phyloP scores from a whole-genome alignment of 2,888 invertebrate genomes.

The Melipona beecheii region DNA sequence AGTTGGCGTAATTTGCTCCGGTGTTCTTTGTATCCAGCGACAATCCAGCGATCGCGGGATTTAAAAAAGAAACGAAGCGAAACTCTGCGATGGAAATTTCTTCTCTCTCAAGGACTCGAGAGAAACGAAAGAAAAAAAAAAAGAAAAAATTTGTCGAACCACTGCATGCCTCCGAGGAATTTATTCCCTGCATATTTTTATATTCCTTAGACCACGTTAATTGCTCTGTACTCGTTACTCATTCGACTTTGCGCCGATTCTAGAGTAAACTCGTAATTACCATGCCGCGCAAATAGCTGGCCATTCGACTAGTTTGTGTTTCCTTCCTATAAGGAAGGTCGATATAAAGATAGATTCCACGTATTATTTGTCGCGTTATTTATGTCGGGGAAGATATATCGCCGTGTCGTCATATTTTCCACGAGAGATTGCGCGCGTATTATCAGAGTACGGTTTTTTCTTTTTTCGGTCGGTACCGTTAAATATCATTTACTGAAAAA shows the following conservation, averaged over 20 bases:
- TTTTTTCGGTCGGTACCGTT: constrained; percentile 54
- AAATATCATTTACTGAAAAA: constrained; percentile 38
- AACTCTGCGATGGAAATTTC: background rate
- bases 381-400: background rate
- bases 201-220: constrained; percentile 39
- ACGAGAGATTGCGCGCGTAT: constrained; percentile 32
- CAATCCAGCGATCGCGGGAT: background rate
- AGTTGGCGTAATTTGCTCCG: background rate
- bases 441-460: constrained; percentile 61
- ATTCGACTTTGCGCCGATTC: constrained; percentile 37
- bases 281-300: background rate
- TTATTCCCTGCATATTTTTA: constrained; percentile 23
- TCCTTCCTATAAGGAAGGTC: background rate
- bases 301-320: background rate
- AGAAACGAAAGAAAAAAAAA: background rate
- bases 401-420: constrained; percentile 39
- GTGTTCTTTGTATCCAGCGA: background rate
- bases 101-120: background rate
- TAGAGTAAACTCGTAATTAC: constrained; percentile 21
- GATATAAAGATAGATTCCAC: background rate
- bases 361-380: too few relatives aligned
- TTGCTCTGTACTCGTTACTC: constrained; percentile 52
- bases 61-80: background rate
- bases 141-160: constrained; percentile 7
- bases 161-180: constrained; percentile 31